These are phyloP conservation scores for Diadema setosum DNA, from an alignment of 35 echinoderm and acorn worm species.

Conservation along the genomic window DNA sequence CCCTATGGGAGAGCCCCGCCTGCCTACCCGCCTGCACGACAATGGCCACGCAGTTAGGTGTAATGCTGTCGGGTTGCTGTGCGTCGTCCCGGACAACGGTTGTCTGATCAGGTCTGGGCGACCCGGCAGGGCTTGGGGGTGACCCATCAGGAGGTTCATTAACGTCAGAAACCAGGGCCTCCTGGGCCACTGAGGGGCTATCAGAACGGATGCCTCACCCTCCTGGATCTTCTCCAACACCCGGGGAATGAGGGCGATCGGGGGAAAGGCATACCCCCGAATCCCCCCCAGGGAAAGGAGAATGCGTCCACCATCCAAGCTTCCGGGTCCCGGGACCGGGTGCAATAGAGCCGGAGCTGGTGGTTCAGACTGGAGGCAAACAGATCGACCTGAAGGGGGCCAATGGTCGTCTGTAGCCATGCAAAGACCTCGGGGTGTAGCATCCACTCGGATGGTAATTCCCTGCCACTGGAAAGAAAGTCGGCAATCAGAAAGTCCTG, in stretches of 20 bases:
- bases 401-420: no score
- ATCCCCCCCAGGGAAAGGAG: slow-evolving; percentile 1
- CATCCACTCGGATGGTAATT: no score
- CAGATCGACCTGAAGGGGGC: no score
- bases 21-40: background rate
- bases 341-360: slow-evolving; percentile 6
- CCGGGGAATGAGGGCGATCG: background rate
- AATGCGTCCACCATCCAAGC: no score
- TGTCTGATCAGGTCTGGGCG: no score
- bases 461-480: slow-evolving; percentile 3
- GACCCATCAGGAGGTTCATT: background rate
- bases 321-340: no score
- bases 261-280: slow-evolving; percentile 1
- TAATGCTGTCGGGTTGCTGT: no score
- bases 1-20: background rate
- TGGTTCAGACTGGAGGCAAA: background rate
- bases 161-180: background rate
- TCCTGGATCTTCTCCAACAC: background rate
- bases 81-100: background rate
- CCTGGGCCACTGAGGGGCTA: no score
- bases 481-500: background rate
- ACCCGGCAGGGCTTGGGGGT: no score
- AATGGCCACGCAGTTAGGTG: background rate
- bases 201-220: background rate
- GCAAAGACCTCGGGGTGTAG: no score